phyloP scores from a whole-genome alignment of 2,113 vertebrate species.

The Microcebus lehilahytsara region DNA sequence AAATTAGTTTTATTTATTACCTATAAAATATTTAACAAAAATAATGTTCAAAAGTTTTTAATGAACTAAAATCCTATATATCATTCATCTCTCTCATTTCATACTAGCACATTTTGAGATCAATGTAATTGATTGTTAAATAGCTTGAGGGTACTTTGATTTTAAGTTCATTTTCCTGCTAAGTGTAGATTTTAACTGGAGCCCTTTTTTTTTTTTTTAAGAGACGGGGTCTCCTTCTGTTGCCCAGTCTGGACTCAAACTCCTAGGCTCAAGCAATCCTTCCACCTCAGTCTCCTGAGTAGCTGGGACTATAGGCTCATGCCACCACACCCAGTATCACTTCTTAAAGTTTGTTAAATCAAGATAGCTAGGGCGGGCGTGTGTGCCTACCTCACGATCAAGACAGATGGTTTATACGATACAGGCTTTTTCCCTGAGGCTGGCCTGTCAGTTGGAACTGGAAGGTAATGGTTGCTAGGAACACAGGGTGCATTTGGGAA shows the following conservation, averaged over 20 bases:
- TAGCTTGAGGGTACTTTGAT: not conserved
- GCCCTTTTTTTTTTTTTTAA: not conserved
- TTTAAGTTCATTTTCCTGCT: not conserved
- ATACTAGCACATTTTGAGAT: not conserved
- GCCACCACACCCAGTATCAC: not conserved
- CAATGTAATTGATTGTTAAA: not conserved
- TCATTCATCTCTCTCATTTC: slow-evolving; percentile 38
- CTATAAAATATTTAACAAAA: slow-evolving; percentile 37
- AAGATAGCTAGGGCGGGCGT: no score
- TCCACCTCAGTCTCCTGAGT: not conserved
- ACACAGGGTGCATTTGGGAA: not conserved
- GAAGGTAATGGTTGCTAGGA: not conserved
- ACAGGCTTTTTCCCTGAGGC: not conserved
- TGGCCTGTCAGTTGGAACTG: not conserved
- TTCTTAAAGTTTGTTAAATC: slow-evolving; percentile 18
- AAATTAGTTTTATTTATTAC: slow-evolving; percentile 39
- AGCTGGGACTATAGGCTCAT: not conserved
- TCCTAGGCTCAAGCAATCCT: not conserved
- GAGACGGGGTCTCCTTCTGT: not conserved
- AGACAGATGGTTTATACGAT: not conserved
- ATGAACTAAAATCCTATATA: not conserved
- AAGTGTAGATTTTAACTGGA: slow-evolving; percentile 24
- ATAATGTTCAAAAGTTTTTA: slow-evolving; percentile 3
- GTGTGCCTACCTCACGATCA: not conserved
- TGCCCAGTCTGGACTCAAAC: not conserved